Evolutionary conservation across 1,140 invertebrate species (phyloP).

Genomic region (Neodiprion lecontei): DNA sequence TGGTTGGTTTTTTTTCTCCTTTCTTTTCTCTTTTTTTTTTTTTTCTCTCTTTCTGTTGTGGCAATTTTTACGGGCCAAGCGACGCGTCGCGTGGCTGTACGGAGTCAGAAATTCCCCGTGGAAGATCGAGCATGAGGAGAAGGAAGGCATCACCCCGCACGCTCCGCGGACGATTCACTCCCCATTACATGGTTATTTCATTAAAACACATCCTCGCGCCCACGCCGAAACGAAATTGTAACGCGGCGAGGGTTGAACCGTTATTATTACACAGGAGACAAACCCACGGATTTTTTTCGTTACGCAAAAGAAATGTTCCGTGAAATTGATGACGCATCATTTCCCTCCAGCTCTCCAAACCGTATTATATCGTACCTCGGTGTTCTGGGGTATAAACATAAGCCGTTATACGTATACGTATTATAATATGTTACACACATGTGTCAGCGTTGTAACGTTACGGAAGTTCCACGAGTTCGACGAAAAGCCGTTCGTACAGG

Average conservation of each 20-base stretch:
- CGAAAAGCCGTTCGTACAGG: no score
- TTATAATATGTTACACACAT: no score
- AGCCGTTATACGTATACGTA: no score
- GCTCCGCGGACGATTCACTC: neutral
- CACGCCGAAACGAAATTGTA: neutral
- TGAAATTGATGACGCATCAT: conserved; percentile 35
- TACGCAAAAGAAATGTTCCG: conserved; percentile 31
- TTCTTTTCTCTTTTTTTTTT: conserved; percentile 15
- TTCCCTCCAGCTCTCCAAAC: neutral
- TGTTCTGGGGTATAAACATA: no score
- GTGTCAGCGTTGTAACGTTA: neutral
- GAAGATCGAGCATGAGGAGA: conserved; percentile 25
- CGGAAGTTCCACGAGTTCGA: neutral
- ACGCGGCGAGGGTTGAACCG: neutral
- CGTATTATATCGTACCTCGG: neutral
- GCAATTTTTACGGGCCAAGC: neutral
- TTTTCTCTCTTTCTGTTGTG: conserved; percentile 11
- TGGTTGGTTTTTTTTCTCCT: neutral
- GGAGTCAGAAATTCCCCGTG: conserved; percentile 17
- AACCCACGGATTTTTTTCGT: conserved; percentile 23
- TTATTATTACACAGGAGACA: conserved; percentile 19
- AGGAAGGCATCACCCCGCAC: neutral
- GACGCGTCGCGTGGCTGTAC: neutral
- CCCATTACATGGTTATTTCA: conserved; percentile 2
- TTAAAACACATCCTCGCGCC: neutral